Base-by-base conservation (phyloP, 2,888 invertebrate genomes). In the Cryptocephalus moraei region DNA sequence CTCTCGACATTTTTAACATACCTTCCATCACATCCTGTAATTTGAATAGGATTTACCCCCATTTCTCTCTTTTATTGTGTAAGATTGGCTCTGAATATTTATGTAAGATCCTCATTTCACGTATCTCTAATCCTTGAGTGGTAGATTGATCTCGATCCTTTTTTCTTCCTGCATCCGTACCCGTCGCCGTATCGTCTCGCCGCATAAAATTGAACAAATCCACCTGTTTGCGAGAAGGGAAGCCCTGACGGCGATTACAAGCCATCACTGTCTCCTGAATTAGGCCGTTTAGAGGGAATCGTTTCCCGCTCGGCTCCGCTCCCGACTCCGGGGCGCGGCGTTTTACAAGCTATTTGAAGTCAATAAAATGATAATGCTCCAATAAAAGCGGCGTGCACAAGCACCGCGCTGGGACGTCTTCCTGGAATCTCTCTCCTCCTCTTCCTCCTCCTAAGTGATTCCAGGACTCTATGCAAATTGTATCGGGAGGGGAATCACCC, bases 311-410 rank as follows among this genome's bases (percentile, higher is more conserved):
- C 65, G n/a, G 60, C 52, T 60, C 63, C 62, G 44, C 41, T 67
- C 66, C 69, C 67, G 64, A 63, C 61, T 61, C 63, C 65, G 61
- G 66, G 66, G 65, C 70, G 61, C 68, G 66, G 66, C 73, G 71
- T 73, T 74, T 73, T 73, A 71, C 73, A 72, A 73, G 72, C 74
- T 71, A 74, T 75, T 74, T 71, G 71, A 69, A 71, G 72, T 70
- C 73, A 68, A 73, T 74, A 74, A 74, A 73, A 72, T 71, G 72
- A 69, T 70, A 72, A 72, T 73, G 71, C 67, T 62, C 67, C 69
- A 70, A 71, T 71, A 71, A 70, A 71, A 68, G 68, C 67, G 65
- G 60, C 65, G 65, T 22, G 56, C 49, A 55, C 56, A 51, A 56
- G 59, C 58, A 59, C 58, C 60, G 58, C 59, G 54, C 57, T 52